phyloP scores from a whole-genome alignment of 2,888 invertebrate species.

The Phania funesta region DNA sequence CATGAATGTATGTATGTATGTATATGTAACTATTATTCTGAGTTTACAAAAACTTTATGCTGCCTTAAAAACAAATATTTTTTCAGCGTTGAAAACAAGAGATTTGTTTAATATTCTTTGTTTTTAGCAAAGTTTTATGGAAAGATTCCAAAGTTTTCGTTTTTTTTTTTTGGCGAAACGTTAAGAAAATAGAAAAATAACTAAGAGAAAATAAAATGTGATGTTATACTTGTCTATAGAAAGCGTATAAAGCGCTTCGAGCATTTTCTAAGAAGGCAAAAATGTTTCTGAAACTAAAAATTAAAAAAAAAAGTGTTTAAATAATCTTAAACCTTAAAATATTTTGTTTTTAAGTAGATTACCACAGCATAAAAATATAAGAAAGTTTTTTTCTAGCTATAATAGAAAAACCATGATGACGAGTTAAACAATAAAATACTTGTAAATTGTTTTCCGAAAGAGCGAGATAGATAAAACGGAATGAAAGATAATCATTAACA shows the following conservation, averaged over 20 bases:
- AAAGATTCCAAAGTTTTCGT: constrained; percentile 12
- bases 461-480: too few species aligned
- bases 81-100: constrained; percentile 24
- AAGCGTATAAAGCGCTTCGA: neutral
- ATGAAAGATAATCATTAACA: too few species aligned
- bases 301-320: neutral
- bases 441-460: constrained; percentile 5
- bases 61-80: constrained; percentile 9
- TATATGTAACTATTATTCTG: constrained; percentile 8
- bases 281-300: neutral
- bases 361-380: constrained; percentile 8
- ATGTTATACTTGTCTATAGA: constrained; percentile 3
- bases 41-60: constrained; percentile 15
- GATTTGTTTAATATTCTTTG: constrained; percentile 33
- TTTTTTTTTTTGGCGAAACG: neutral
- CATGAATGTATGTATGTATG: too few species aligned
- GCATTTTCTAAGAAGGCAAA: constrained; percentile 8
- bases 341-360: constrained; percentile 36
- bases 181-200: neutral
- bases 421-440: constrained; percentile 34
- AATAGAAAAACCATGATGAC: constrained; percentile 14
- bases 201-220: neutral
- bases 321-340: constrained; percentile 18
- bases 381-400: neutral
- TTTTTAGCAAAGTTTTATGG: constrained; percentile 9